These are phyloP conservation scores for Heterotilapia buettikoferi DNA, from an alignment of 2,113 vertebrate species.

Conservation along the genomic window DNA sequence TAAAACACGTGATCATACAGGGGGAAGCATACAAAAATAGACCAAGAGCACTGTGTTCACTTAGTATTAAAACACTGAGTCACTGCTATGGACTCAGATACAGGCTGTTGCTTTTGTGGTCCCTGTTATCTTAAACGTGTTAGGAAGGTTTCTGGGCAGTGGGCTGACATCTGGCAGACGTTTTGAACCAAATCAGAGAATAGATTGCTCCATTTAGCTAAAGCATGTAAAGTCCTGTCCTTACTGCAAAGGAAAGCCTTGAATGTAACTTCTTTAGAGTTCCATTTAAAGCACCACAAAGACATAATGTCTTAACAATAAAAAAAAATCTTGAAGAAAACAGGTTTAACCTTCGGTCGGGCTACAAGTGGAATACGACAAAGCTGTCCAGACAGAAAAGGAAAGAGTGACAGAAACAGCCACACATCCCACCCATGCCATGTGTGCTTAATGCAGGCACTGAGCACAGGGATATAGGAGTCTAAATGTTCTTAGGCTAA, in stretches of 20 bases:
- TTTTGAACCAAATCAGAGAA: constrained; percentile 20
- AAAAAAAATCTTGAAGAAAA: not conserved
- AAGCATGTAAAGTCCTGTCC: not conserved
- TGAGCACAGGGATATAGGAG: not conserved
- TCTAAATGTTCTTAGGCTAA: constrained; percentile 31
- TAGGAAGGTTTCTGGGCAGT: not conserved
- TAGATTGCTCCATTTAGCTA: constrained; percentile 17
- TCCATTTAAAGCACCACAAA: not conserved
- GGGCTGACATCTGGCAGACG: not conserved
- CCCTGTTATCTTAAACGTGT: not conserved
- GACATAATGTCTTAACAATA: not conserved
- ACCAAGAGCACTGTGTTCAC: not conserved
- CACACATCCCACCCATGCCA: not conserved
- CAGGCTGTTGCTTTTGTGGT: not conserved
- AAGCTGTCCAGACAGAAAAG: not conserved
- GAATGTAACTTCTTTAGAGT: not conserved
- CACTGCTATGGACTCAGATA: not conserved
- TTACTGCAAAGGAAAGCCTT: not conserved
- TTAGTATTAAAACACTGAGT: not conserved
- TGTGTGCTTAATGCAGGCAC: not conserved
- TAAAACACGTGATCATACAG: constrained; percentile 17
- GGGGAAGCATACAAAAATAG: constrained; percentile 8
- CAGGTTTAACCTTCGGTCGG: not conserved
- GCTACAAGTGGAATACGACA: not conserved
- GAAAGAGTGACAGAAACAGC: not conserved